A percentile compares a stretch with the other conserved stretches of the same genome.
These are phyloP conservation scores for Leptobrachium ailaonicum DNA, from an alignment of 2,113 vertebrate genomes.

Conservation along the genomic window DNA sequence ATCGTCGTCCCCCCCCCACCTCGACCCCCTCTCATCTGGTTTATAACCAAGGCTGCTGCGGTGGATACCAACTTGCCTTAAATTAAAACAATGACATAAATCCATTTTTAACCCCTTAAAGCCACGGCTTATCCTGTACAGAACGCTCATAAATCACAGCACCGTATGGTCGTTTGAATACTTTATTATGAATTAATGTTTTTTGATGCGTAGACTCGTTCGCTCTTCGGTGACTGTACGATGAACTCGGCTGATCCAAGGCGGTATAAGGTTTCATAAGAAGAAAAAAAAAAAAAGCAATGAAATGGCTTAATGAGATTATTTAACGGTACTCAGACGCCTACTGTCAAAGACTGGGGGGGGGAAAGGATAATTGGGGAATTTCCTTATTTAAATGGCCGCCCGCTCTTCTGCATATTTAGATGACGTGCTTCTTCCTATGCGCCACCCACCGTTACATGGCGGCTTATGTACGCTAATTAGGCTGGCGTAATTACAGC, in stretches of 20 bases:
- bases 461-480: constrained; percentile 62
- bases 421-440: constrained; percentile 57
- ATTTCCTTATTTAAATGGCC: constrained; percentile 71
- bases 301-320: constrained; percentile 22
- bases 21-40: background rate
- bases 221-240: too few relatives aligned
- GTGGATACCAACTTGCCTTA: background rate
- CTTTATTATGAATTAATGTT: background rate
- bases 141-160: background rate
- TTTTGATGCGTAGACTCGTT: background rate
- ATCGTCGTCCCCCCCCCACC: background rate
- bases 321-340: background rate
- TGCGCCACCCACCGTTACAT: constrained; percentile 56
- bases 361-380: constrained; percentile 51
- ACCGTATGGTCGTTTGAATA: background rate
- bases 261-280: too few relatives aligned
- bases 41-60: background rate
- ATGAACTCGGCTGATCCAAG: background rate
- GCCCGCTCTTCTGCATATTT: constrained; percentile 69
- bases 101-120: background rate
- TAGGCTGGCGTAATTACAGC: constrained; percentile 69
- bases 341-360: constrained; percentile 33
- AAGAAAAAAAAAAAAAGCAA: background rate
- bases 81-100: background rate
- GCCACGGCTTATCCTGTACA: background rate